A percentile compares a stretch with the other conserved stretches of the same genome.
phyloP scores from a whole-genome alignment of 2,888 invertebrate genomes.

The Pilophorus perplexus region DNA sequence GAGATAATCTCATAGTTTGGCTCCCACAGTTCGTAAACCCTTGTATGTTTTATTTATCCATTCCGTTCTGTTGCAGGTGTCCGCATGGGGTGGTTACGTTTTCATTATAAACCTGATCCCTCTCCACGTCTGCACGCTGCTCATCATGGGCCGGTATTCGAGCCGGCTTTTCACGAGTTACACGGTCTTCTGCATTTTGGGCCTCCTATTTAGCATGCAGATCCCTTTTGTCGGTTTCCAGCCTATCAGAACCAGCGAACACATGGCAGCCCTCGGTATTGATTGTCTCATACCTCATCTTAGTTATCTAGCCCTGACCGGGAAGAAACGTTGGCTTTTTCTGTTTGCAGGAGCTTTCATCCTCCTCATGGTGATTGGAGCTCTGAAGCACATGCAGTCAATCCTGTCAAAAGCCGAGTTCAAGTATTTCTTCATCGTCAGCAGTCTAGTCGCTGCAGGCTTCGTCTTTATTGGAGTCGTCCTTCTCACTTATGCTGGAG shows the following conservation, averaged over 20 bases:
- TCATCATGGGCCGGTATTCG: slow-evolving; percentile 94
- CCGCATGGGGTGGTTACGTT: slow-evolving; percentile 99
- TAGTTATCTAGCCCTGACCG: neutral
- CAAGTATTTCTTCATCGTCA: slow-evolving; percentile 78
- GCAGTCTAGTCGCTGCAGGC: slow-evolving; percentile 72
- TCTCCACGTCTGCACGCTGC: slow-evolving; percentile 89
- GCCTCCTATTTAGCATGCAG: slow-evolving; percentile 95
- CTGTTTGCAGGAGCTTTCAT: slow-evolving; percentile 83
- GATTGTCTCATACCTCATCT: neutral
- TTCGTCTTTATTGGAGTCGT: slow-evolving; percentile 82
- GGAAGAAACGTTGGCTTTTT: slow-evolving; percentile 6
- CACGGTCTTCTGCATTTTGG: slow-evolving; percentile 94
- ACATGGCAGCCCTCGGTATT: slow-evolving; percentile 93
- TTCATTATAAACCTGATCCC: slow-evolving; percentile 99
- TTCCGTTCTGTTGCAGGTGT: slow-evolving; percentile 63
- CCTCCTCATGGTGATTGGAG: slow-evolving; percentile 82
- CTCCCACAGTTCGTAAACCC: neutral
- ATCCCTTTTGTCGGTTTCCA: slow-evolving; percentile 96
- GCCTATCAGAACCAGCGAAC: slow-evolving; percentile 97
- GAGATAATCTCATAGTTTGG: too few species aligned
- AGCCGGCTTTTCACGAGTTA: slow-evolving; percentile 91
- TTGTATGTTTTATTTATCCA: neutral
- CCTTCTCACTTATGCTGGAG: slow-evolving; percentile 85
- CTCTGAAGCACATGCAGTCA: slow-evolving; percentile 81
- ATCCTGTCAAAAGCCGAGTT: slow-evolving; percentile 86